Conservation (phyloP, 2,113 vertebrate genomes). For the Cervus canadensis region DNA sequence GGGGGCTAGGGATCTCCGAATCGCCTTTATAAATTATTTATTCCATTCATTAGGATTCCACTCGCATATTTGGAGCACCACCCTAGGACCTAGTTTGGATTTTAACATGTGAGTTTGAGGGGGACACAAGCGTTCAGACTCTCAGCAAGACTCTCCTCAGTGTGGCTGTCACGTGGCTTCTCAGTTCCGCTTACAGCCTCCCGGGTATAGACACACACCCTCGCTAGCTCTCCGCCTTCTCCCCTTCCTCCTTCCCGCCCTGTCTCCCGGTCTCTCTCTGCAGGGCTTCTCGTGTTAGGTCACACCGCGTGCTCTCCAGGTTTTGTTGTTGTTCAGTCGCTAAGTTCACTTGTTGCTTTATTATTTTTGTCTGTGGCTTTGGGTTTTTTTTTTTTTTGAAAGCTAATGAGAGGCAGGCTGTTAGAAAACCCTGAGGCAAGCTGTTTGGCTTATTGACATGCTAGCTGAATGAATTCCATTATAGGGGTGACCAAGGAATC, state of each 20-base stretch:
- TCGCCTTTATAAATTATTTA: background rate
- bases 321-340: background rate
- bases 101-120: background rate
- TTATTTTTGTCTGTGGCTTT: background rate
- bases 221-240: background rate
- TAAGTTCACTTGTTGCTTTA: background rate
- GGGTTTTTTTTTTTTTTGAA: background rate
- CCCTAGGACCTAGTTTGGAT: background rate
- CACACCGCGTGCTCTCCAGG: background rate
- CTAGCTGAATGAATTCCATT: background rate
- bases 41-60: background rate
- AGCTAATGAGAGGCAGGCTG: background rate
- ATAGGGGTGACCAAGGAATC: background rate
- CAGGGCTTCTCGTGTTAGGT: background rate
- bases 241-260: background rate
- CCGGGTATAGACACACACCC: fast-evolving
- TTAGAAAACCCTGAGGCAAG: background rate
- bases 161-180: background rate
- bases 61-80: background rate
- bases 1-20: background rate
- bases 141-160: background rate
- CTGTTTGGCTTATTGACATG: background rate
- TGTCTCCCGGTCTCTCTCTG: fast-evolving
- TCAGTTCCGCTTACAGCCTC: background rate
- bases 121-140: background rate